Conservation (phyloP, 53 echinoderm and acorn worm genomes). For the Paelopatides confundens region DNA sequence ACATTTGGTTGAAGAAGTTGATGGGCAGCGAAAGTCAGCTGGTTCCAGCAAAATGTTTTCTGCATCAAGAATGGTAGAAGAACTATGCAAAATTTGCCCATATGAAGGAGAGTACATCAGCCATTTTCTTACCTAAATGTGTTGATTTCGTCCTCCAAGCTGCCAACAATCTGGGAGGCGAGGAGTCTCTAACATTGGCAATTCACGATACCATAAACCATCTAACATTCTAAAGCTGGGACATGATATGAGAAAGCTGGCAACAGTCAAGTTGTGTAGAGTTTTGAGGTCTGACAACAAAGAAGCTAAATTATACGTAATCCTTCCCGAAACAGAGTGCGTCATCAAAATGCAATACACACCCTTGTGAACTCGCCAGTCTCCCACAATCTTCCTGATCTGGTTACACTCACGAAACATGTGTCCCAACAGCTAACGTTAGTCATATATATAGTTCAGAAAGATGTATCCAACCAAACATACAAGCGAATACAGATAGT, state of each 20-base stretch:
- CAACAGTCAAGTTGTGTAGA: slow-evolving; percentile 53
- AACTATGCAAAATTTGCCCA: slow-evolving; percentile 50
- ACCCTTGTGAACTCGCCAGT: too few relatives aligned
- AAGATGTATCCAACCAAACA: not conserved
- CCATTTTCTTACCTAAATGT: slow-evolving; percentile 63
- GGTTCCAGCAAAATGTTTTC: slow-evolving; percentile 68
- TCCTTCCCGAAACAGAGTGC: slow-evolving; percentile 26
- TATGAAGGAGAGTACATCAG: slow-evolving; percentile 42
- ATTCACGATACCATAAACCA: slow-evolving; percentile 44
- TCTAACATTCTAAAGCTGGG: slow-evolving; percentile 30
- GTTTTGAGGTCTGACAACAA: slow-evolving; percentile 53
- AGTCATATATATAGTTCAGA: not conserved
- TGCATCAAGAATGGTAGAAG: slow-evolving; percentile 46
- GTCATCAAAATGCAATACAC: slow-evolving; percentile 44
- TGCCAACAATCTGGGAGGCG: slow-evolving; percentile 57
- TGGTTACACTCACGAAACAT: slow-evolving; percentile 18
- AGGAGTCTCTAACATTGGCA: slow-evolving; percentile 11
- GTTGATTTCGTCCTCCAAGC: slow-evolving; percentile 61
- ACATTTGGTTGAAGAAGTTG: slow-evolving; percentile 54
- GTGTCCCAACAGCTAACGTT: slow-evolving; percentile 49
- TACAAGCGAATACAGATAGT: slow-evolving; percentile 32
- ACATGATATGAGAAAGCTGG: slow-evolving; percentile 54
- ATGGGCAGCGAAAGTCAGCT: slow-evolving; percentile 17
- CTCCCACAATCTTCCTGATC: slow-evolving; percentile 45
- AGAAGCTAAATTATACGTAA: slow-evolving; percentile 57